Base-by-base conservation (phyloP, 2,888 invertebrate genomes). In the Petrolisthes manimaculis region DNA sequence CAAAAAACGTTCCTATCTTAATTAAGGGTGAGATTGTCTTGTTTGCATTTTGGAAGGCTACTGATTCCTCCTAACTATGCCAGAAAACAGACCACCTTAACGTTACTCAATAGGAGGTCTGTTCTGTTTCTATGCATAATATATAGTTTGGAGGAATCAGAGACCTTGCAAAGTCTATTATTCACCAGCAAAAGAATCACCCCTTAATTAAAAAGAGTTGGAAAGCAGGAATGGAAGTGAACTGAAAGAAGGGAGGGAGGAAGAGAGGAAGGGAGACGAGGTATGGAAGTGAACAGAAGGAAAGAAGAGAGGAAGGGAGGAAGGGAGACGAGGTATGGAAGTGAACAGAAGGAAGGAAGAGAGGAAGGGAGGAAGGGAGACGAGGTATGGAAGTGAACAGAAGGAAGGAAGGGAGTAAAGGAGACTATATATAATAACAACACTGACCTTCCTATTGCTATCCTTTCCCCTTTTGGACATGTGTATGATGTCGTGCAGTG, bases 381-480 rank as follows among this genome's bases (percentile, higher is more conserved):
- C 37, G 53, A 69, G 1, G 18, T 4, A 14, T 6, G 21, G 61
- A 9, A 24, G 12, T 24, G 61, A 81, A 8, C 4, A 18, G 54
- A 80, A 55, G 5, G 55, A 61, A 18, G 14, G 3, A 80, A 9
- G 61, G 61, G 54, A 80, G n/a, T 4, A 6, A 80, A 56, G n/a
- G 61, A 61, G 61, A 81, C 5, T 3, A 21, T 61, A 21, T 56
- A 56, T 5, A 56, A 21, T 54, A 14, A 55, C 18, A 78, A 4
- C 4, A 77, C 93, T 93, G 93, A 95, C 95, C 92, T 95, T 94
- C 92, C 95, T 95, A 91, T 94, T 93, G n/a, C 95, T 95, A 92
- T 95, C 95, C 92, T 95, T 95, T 37, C 94, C 94, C 92, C 95
- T 95, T 92, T 95, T 95, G 51, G 96, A 95, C 94, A 96, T 95